Evolutionary conservation across 2,113 vertebrate species (phyloP).

Genomic region (Sinocyclocheilus anophthalmus): DNA sequence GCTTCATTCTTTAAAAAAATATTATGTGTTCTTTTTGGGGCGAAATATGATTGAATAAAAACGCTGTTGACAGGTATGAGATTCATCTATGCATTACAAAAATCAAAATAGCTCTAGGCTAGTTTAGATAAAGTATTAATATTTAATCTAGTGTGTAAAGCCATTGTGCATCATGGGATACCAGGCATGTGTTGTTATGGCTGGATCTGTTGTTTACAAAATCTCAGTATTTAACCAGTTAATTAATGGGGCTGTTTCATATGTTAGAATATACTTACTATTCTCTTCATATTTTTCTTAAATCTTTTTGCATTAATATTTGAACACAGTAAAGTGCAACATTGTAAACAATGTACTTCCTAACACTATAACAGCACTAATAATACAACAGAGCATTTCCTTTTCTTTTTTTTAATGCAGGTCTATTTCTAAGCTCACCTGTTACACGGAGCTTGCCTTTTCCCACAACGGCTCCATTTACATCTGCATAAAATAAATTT

Average conservation of each 20-base stretch:
- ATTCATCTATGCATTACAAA: not conserved
- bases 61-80: not conserved
- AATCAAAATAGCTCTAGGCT: conserved; percentile 2
- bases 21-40: not conserved
- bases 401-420: not conserved
- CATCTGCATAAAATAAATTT: conserved; percentile 86
- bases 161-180: conserved; percentile 25
- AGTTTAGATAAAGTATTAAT: conserved; percentile 42
- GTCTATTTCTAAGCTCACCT: conserved; percentile 73
- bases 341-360: not conserved
- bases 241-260: not conserved
- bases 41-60: not conserved
- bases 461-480: conserved; percentile 81
- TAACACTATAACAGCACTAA: not conserved
- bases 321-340: not conserved
- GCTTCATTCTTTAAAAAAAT: not conserved
- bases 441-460: conserved; percentile 91
- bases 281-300: not conserved
- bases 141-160: conserved; percentile 2
- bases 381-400: not conserved
- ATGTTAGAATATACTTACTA: not conserved
- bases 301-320: not conserved
- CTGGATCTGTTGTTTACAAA: not conserved
- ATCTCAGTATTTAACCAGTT: not conserved
- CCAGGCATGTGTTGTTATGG: not conserved